Evolutionary conservation across 2,797 vertebrate species (phyloP).

Genomic region (Rhinoraja longicauda): DNA sequence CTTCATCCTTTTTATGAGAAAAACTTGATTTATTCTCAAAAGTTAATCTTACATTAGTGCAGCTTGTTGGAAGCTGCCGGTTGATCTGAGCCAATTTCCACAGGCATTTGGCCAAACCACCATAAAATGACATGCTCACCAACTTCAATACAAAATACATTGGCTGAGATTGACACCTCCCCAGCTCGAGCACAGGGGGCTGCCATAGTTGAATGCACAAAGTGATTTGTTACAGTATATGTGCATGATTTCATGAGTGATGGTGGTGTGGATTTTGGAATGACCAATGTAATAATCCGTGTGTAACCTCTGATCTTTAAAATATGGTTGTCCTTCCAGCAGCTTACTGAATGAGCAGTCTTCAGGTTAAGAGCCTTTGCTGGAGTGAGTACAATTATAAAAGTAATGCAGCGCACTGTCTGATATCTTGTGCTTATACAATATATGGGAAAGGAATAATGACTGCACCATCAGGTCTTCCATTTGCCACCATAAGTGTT

Average conservation of each 20-base stretch:
- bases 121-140: not conserved
- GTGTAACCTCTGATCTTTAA: no score
- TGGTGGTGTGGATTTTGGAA: no score
- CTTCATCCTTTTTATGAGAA: slow-evolving; percentile 51
- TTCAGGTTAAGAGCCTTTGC: no score
- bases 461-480: not conserved
- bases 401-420: no score
- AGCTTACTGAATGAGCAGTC: no score
- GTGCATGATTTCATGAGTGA: no score
- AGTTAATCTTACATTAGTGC: not conserved
- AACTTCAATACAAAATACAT: not conserved
- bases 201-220: no score
- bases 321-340: no score
- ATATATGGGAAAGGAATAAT: not conserved
- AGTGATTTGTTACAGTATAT: no score
- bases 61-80: not conserved
- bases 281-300: no score
- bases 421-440: not conserved
- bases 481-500: not conserved
- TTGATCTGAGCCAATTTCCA: not conserved
- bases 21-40: not conserved
- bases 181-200: no score
- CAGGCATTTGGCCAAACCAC: not conserved
- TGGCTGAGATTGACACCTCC: not conserved
- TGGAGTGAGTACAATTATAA: no score